Evolutionary conservation across 2,888 invertebrate species (phyloP), one percentile per base, ranked within the genome.

Genomic region (Nemurella pictetii): DNA sequence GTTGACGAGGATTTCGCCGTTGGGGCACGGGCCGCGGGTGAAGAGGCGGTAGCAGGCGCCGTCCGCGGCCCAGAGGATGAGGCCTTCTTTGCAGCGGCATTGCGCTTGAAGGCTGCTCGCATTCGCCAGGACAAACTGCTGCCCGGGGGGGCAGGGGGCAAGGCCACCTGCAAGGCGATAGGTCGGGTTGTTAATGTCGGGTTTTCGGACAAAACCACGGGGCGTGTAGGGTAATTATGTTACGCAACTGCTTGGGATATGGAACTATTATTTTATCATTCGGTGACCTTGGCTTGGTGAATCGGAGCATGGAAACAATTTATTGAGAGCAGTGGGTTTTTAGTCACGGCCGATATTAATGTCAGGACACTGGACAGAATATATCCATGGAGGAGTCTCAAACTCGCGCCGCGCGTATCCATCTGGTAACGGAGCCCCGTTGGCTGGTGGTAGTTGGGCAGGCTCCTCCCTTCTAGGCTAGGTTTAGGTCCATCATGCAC

Each of bases 11-110:
- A 96, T 95, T 27, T 88, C 86, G 28, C 89, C 89, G 15, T 87
- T 85, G 15, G 87, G 87, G 88, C 97, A 97, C 0, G 96, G 96
- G 0, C 96, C 97, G 86, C 94, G 92, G 0, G 97, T 96, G 89
- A 95, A 95, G 0, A 95, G 92, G 25, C 96, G 91, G 90, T 96
- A 96, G 89, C 97, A 97, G 0, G 93, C 91, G 0, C 94, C 94
- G 85, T 94, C 92, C 88, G 88, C n/a, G 89, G 92, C 87, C 91
- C 94, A 94, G 0, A 92, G 90, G 0, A 93, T 91, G 88, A 96
- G 94, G 87, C 93, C 94, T 0, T 93, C 91, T 90, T 95, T 95
- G 89, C 96, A 96, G 77, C 91, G 90, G 87, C 96, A 96, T 86
- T 91, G 91, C 0, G 94, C 95, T 84, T 72, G n/a, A 75, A 83